phyloP scores from a whole-genome alignment of 2,113 vertebrate species.

The Sturnus vulgaris region DNA sequence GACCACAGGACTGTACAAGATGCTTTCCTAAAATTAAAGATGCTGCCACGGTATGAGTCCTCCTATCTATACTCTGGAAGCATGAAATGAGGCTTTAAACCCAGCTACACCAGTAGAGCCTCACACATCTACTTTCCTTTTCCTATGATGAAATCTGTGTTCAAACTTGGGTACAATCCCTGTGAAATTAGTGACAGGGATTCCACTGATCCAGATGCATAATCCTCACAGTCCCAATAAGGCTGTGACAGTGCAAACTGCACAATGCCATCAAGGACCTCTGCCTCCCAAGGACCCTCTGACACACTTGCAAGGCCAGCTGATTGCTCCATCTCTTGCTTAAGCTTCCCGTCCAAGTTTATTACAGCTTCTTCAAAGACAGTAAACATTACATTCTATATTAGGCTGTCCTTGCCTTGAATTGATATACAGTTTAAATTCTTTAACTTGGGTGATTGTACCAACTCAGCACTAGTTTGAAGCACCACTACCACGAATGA shows the following conservation, averaged over 20 bases:
- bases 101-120: background rate
- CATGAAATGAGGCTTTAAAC: background rate
- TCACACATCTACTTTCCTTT: background rate
- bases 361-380: background rate
- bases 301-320: background rate
- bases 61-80: background rate
- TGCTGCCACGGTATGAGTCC: background rate
- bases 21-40: background rate
- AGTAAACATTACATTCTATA: background rate
- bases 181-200: background rate
- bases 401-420: background rate
- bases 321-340: background rate
- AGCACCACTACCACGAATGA: background rate
- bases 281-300: background rate
- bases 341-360: background rate
- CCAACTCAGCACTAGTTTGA: background rate
- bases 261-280: background rate
- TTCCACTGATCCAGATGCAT: background rate
- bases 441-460: background rate
- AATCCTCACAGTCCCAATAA: background rate
- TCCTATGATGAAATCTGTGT: background rate
- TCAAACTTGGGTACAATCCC: background rate
- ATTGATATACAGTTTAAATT: background rate
- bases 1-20: background rate
- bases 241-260: background rate